Conservation (phyloP, 2,113 vertebrate species). For the Tamias sibiricus region DNA sequence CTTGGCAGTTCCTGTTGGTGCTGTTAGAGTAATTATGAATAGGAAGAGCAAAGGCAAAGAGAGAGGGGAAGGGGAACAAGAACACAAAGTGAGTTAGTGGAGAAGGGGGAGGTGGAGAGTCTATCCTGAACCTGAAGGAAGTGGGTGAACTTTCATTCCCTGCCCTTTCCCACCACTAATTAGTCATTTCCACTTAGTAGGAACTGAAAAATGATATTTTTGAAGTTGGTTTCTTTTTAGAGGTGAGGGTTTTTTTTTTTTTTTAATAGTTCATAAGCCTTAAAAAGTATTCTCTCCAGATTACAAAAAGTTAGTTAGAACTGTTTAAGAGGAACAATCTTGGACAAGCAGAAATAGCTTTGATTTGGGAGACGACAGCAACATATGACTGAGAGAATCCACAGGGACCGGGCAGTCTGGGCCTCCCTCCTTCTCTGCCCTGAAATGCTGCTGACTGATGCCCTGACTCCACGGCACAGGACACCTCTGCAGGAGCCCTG, state of each 20-base stretch:
- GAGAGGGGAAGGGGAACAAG: not conserved
- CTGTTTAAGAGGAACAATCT: slow-evolving; percentile 67
- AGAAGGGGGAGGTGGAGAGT: not conserved
- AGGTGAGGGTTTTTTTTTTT: not conserved
- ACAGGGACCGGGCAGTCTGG: not conserved
- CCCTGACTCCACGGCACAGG: slow-evolving; percentile 20
- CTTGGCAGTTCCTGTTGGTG: not conserved
- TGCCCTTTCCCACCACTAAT: not conserved
- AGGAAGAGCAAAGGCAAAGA: no score
- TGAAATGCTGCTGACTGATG: not conserved
- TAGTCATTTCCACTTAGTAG: not conserved
- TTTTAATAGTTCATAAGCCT: slow-evolving; percentile 63
- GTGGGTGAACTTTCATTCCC: not conserved
- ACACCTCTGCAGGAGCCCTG: no score
- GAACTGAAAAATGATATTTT: not conserved
- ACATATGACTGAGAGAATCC: slow-evolving; percentile 42
- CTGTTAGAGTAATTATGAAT: not conserved
- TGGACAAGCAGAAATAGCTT: slow-evolving; percentile 78
- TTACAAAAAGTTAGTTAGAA: slow-evolving; percentile 86
- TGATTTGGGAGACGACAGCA: slow-evolving; percentile 62
- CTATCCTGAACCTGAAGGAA: not conserved
- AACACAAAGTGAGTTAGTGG: not conserved
- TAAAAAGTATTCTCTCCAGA: slow-evolving; percentile 84
- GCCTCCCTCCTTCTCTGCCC: slow-evolving; percentile 53
- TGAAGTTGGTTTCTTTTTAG: not conserved